Evolutionary conservation across 2,113 vertebrate species (phyloP), one percentile per base, ranked within the genome.

Genomic region (Syngnathus floridae): DNA sequence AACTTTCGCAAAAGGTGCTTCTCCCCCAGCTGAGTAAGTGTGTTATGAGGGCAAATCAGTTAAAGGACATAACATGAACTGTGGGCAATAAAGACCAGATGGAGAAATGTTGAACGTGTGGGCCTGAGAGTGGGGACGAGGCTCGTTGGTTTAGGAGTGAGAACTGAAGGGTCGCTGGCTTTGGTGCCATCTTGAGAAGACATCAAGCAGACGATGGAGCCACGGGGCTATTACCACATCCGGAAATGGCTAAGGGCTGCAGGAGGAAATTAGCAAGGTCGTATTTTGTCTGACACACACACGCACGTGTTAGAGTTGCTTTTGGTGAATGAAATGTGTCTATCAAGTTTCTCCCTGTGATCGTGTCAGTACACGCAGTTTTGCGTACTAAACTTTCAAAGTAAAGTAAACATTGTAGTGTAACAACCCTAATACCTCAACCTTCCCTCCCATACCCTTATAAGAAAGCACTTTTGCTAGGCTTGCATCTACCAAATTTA

Each of bases 141-240:
- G 71, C 60, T 62, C 41, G 72, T 63, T 52, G 66, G 74, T 74
- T 82, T 73, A 76, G 61, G 49, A 84, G 76, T 51, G 61, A 77
- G 74, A 71, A 71, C 58, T 67, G 72, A 79, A 72, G 69, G 76
- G 83, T 84, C 82, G 71, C 38, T 71, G 57, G 65, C 70, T 62
- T 61, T 70, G 79, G 69, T 74, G 74, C 79, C 72, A 67, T 85
- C 82, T 86, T 85, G 80, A 85, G 79, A 86, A 84, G 71, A 73
- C 77, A 84, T 86, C 85, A 85, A 66, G 73, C 71, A 60, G 35
- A 69, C 64, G 73, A 70, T 31, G 67, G 67, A 69, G 65, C 43
- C 59, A 7, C 12, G 1, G 12, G 21, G 3, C 56, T 82, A 68
- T 69, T 62, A 55, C 57, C 60, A 69, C 69, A 61, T 54, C 46